These are phyloP conservation scores for Achroia grisella DNA, from an alignment of 1,140 invertebrate species.

Conservation along the genomic window DNA sequence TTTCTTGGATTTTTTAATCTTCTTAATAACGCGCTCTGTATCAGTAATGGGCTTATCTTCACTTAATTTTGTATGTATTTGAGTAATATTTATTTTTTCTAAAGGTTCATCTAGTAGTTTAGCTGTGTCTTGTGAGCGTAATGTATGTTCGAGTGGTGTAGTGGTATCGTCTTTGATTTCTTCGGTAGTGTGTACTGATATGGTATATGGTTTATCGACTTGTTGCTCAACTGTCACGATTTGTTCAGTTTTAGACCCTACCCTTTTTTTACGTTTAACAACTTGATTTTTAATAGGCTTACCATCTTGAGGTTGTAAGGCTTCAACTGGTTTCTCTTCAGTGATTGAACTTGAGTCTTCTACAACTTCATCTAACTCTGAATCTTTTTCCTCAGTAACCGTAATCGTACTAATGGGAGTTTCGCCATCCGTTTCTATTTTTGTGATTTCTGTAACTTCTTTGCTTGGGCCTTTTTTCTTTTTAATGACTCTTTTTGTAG, in stretches of 20 bases:
- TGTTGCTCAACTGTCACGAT: slow-evolving; percentile 30
- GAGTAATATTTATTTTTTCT: neutral
- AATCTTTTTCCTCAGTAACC: slow-evolving; percentile 16
- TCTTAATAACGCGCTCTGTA: neutral
- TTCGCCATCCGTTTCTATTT: slow-evolving; percentile 22
- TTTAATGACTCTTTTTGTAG: slow-evolving; percentile 29
- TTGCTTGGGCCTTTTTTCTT: slow-evolving; percentile 7
- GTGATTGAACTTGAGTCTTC: slow-evolving; percentile 22
- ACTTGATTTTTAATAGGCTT: slow-evolving; percentile 35
- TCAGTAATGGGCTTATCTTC: neutral
- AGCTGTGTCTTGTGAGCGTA: neutral
- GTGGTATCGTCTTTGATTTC: slow-evolving; percentile 17
- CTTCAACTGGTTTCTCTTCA: slow-evolving; percentile 14
- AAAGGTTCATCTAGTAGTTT: neutral
- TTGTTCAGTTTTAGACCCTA: slow-evolving; percentile 9
- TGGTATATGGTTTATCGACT: slow-evolving; percentile 29
- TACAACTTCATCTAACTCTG: slow-evolving; percentile 1
- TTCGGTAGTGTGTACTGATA: slow-evolving; percentile 19
- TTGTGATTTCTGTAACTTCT: slow-evolving; percentile 22
- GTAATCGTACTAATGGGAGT: slow-evolving; percentile 41
- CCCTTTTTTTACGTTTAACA: slow-evolving; percentile 31
- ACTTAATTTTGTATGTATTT: neutral
- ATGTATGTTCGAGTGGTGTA: neutral
- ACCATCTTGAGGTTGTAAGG: slow-evolving; percentile 1
- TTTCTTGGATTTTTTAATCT: neutral